Percentiles rank a stretch among this genome's conserved stretches.
These are phyloP conservation scores for Drosophila bifasciata DNA, from an alignment of 1,140 invertebrate species.

Conservation along the genomic window DNA sequence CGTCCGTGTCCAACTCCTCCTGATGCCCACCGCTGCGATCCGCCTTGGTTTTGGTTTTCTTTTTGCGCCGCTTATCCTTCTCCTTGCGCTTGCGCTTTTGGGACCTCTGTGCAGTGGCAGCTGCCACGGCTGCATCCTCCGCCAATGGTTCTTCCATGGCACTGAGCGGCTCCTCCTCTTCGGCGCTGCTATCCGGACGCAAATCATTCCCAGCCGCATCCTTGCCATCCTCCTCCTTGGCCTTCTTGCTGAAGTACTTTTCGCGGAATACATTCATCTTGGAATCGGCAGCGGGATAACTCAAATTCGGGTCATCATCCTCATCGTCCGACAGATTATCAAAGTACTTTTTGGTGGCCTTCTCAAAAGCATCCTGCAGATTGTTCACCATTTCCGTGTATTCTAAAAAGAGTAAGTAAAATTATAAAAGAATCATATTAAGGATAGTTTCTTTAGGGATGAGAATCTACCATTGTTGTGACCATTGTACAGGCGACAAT, in stretches of 20 bases:
- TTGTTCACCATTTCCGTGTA: slow-evolving; percentile 95
- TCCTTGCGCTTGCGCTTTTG: slow-evolving; percentile 81
- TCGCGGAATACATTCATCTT: slow-evolving; percentile 84
- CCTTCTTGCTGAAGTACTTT: slow-evolving; percentile 80
- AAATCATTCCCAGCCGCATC: slow-evolving; percentile 24
- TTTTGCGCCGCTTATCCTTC: slow-evolving; percentile 83
- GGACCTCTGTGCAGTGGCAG: slow-evolving; percentile 63
- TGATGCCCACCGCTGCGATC: slow-evolving; percentile 41
- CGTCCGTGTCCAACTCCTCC: slow-evolving; percentile 56
- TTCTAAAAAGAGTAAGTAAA: slow-evolving; percentile 85
- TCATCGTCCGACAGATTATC: slow-evolving; percentile 90
- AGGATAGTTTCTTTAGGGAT: background rate
- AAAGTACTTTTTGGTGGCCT: slow-evolving; percentile 91
- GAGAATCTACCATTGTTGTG: slow-evolving; percentile 91
- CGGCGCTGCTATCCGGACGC: slow-evolving; percentile 42
- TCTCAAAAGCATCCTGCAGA: slow-evolving; percentile 91
- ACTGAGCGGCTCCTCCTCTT: slow-evolving; percentile 44
- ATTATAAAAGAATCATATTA: background rate
- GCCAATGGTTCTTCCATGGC: slow-evolving; percentile 67
- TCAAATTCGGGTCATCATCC: slow-evolving; percentile 89
- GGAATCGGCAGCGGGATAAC: slow-evolving; percentile 85
- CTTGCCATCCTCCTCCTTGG: slow-evolving; percentile 58
- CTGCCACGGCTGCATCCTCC: background rate
- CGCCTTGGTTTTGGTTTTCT: slow-evolving; percentile 83
- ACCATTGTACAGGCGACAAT: slow-evolving; percentile 96